Conservation (phyloP, 1,140 invertebrate genomes). For the Ostrea denselamellosa region DNA sequence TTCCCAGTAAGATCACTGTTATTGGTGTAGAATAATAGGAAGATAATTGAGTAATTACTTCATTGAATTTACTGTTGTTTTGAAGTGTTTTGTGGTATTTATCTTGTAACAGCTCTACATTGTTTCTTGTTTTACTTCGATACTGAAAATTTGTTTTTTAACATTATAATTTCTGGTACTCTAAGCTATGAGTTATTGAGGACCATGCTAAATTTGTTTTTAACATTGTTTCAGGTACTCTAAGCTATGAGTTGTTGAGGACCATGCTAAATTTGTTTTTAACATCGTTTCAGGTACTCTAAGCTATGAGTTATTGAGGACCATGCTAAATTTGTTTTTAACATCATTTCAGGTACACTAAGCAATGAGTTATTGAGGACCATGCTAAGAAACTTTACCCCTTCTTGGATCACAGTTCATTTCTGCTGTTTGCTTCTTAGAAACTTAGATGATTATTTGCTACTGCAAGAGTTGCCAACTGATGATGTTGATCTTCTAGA, state of each 20-base stretch:
- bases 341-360: background rate
- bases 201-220: background rate
- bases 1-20: background rate
- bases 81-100: too few relatives aligned
- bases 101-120: too few relatives aligned
- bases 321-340: too few relatives aligned
- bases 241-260: background rate
- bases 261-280: background rate
- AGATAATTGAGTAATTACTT: too few relatives aligned
- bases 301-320: background rate
- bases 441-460: slow-evolving; percentile 56
- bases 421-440: slow-evolving; percentile 50
- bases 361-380: background rate
- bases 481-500: slow-evolving; percentile 45
- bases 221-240: too few relatives aligned
- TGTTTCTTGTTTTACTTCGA: too few relatives aligned
- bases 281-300: too few relatives aligned
- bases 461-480: slow-evolving; percentile 50
- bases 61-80: too few relatives aligned
- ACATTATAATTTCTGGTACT: too few relatives aligned
- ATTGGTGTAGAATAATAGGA: background rate
- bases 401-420: slow-evolving; percentile 5
- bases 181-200: background rate
- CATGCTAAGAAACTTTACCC: background rate
- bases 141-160: too few relatives aligned